These are phyloP conservation scores for Onychomys arenicola DNA, from an alignment of 2,797 vertebrate genomes.

Conservation along the genomic window DNA sequence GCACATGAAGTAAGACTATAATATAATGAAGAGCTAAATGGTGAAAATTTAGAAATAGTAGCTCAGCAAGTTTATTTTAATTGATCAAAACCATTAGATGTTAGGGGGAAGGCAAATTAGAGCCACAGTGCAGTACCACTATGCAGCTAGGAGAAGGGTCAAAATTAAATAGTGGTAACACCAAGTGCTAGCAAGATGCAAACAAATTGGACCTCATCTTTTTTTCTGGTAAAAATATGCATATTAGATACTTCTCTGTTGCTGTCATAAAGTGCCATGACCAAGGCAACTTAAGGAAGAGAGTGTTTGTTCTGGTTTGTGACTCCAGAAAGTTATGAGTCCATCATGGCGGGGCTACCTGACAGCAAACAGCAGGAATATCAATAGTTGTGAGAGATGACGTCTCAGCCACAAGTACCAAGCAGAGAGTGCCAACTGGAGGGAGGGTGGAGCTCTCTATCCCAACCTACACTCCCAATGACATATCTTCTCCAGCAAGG, in stretches of 20 bases:
- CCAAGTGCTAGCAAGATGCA: background rate
- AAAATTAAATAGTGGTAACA: background rate
- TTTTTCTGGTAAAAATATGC: background rate
- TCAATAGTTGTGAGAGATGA: accelerated
- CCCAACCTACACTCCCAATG: no score
- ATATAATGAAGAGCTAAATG: background rate
- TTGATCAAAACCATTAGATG: background rate
- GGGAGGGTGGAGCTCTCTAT: background rate
- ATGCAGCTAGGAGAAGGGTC: background rate
- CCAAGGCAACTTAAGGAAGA: background rate
- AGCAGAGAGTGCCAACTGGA: background rate
- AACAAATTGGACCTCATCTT: background rate
- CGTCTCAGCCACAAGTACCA: background rate
- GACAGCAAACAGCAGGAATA: background rate
- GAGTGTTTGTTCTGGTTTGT: background rate
- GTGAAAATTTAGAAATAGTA: background rate
- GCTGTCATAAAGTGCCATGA: background rate
- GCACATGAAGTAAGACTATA: background rate
- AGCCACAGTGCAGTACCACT: background rate
- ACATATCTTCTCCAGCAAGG: background rate
- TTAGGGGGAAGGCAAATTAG: background rate
- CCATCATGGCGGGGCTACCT: background rate
- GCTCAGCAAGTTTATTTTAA: background rate
- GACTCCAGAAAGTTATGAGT: background rate
- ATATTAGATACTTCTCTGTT: background rate